These are phyloP conservation scores for Enteromius argenteus DNA, from an alignment of 2,797 vertebrate genomes.

Conservation along the genomic window DNA sequence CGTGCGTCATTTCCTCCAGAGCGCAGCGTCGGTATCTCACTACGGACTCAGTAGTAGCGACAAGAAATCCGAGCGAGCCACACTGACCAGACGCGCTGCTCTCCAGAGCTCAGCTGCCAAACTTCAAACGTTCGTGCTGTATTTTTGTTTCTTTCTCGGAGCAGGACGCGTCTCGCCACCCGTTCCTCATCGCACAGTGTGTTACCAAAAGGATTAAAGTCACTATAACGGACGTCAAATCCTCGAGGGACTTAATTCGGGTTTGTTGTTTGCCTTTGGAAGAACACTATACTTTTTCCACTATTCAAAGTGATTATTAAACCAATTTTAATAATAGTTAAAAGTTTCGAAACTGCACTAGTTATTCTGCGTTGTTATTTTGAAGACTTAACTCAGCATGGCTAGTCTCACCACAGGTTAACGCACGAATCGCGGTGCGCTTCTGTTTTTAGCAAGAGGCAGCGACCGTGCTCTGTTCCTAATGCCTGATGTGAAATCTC, in stretches of 20 bases:
- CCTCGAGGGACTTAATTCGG: conserved; percentile 34
- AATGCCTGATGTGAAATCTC: conserved; percentile 49
- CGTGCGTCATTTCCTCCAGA: conserved; percentile 78
- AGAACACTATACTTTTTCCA: background rate
- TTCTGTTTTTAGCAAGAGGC: conserved; percentile 23
- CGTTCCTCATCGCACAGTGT: background rate
- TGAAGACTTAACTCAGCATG: conserved; percentile 18
- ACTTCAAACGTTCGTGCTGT: background rate
- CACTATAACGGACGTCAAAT: conserved; percentile 17
- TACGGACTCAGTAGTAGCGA: conserved; percentile 35
- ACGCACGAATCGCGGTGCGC: conserved; percentile 52
- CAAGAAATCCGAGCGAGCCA: conserved; percentile 20
- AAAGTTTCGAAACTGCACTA: conserved; percentile 32
- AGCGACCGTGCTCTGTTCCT: conserved; percentile 13
- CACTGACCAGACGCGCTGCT: conserved; percentile 3
- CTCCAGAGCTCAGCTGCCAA: background rate
- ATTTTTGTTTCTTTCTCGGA: background rate
- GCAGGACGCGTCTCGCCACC: background rate
- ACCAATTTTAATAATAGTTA: background rate
- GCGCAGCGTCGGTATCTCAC: conserved; percentile 25
- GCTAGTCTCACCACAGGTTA: background rate
- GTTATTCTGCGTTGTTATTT: background rate
- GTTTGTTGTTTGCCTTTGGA: conserved; percentile 29
- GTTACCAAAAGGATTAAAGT: conserved; percentile 28
- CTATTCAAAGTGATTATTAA: background rate